Conservation (phyloP, 2,797 vertebrate genomes). For the Danio jaintianensis region DNA sequence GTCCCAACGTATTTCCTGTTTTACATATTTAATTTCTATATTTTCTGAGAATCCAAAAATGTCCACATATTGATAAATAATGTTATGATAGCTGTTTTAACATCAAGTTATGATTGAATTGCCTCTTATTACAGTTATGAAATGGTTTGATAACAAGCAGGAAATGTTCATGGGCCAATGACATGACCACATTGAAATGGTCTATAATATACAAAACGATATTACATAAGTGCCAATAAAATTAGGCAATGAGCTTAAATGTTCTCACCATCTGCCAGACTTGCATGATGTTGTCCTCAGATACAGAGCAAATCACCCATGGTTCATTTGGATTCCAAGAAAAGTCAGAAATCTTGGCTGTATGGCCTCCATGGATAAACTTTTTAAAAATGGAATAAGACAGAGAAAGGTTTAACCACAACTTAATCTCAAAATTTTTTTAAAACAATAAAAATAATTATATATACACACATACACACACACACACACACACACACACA, state of each 20-base stretch:
- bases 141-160: no score
- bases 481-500: not conserved
- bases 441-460: not conserved
- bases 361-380: conserved; percentile 96
- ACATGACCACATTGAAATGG: no score
- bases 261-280: conserved; percentile 93
- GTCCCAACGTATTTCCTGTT: no score
- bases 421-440: no score
- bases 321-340: conserved; percentile 97
- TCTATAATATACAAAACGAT: no score
- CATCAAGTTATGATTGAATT: no score
- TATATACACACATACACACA: not conserved
- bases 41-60: no score
- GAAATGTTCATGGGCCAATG: no score
- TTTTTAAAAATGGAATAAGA: conserved; percentile 56
- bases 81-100: no score
- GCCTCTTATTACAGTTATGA: no score
- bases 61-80: no score
- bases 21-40: no score
- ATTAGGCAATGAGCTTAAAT: not conserved
- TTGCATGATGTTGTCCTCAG: conserved; percentile 98
- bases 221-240: not conserved
- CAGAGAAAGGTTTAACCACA: not conserved
- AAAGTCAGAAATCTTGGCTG: conserved; percentile 95
- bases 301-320: conserved; percentile 97